phyloP scores from a whole-genome alignment of 1,140 invertebrate genomes.

The Pentalonia nigronervosa region DNA sequence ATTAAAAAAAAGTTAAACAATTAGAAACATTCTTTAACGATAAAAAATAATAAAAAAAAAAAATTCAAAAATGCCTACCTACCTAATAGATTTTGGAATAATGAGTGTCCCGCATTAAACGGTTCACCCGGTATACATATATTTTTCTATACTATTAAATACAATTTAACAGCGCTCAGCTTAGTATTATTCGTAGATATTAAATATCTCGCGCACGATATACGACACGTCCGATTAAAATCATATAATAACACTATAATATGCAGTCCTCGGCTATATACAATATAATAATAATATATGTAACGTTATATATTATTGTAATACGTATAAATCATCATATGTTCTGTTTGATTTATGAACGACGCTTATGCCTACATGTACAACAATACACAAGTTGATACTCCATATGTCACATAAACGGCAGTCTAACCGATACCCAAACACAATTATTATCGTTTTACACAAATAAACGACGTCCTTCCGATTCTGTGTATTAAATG shows the following conservation, averaged over 20 bases:
- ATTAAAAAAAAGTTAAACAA: too few relatives aligned
- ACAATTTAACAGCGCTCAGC: background rate
- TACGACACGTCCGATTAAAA: conserved; percentile 9
- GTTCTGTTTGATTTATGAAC: conserved; percentile 18
- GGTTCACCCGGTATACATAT: background rate
- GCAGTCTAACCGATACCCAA: too few relatives aligned
- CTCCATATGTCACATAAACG: background rate
- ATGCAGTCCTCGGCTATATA: background rate
- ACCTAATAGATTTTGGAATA: too few relatives aligned
- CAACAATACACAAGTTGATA: background rate
- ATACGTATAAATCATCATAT: background rate
- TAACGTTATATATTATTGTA: background rate
- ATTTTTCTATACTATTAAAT: too few relatives aligned
- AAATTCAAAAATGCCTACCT: too few relatives aligned
- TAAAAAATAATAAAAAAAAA: too few relatives aligned
- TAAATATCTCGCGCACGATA: background rate
- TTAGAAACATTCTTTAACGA: too few relatives aligned
- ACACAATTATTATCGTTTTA: too few relatives aligned
- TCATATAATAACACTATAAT: background rate
- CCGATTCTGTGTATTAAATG: too few relatives aligned
- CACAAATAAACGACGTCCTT: too few relatives aligned
- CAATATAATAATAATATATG: background rate
- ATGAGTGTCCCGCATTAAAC: too few relatives aligned
- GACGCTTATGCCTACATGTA: background rate
- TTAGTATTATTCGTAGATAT: background rate